Conservation (phyloP, 2,888 invertebrate genomes). For the Poecilus cupreus region DNA sequence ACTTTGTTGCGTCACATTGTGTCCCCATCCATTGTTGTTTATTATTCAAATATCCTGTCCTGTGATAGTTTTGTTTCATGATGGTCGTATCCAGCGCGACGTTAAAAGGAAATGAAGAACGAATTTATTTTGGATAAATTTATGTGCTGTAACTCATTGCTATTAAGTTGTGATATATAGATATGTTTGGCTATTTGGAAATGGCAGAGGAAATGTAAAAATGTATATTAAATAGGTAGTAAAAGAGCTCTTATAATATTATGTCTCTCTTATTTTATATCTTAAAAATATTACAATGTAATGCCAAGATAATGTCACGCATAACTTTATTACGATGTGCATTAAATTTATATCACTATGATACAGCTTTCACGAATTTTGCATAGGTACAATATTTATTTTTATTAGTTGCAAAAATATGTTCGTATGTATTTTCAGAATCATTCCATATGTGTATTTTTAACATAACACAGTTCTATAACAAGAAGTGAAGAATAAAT, state of each 20-base stretch:
- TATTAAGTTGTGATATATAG: background rate
- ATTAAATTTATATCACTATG: conserved; percentile 2
- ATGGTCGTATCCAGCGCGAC: background rate
- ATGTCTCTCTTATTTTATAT: conserved; percentile 13
- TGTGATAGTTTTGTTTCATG: conserved; percentile 7
- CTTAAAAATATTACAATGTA: conserved; percentile 23
- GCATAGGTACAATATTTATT: background rate
- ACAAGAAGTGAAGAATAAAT: too few relatives aligned
- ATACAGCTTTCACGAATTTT: background rate
- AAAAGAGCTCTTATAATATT: conserved; percentile 2
- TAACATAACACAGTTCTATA: too few relatives aligned
- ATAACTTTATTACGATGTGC: conserved; percentile 15
- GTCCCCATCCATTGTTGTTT: conserved; percentile 24
- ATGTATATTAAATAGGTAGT: background rate
- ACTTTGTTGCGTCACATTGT: conserved; percentile 19
- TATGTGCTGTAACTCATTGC: background rate
- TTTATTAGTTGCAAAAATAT: conserved; percentile 2
- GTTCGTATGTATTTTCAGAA: too few relatives aligned
- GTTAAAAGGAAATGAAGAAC: conserved; percentile 44
- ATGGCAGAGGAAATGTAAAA: background rate
- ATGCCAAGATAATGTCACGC: background rate
- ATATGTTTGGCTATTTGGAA: conserved; percentile 1
- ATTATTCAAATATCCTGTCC: conserved; percentile 53
- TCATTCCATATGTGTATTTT: too few relatives aligned
- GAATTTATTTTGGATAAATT: conserved; percentile 41